phyloP scores from a whole-genome alignment of 2,888 invertebrate species.

The Alloscopus bannaensis region DNA sequence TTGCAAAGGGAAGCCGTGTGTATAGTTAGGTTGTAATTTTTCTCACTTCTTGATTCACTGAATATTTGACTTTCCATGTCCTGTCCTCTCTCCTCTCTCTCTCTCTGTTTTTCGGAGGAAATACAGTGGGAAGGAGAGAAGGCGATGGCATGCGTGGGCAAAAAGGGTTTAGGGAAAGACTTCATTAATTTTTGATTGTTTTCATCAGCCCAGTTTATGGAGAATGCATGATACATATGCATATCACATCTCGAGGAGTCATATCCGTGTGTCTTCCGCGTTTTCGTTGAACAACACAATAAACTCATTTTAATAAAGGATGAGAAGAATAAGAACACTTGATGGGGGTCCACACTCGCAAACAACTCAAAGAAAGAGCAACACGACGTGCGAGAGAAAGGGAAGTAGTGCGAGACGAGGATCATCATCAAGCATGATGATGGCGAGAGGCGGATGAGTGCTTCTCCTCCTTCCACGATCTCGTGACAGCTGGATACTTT shows the following conservation, averaged over 20 bases:
- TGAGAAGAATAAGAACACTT: not conserved
- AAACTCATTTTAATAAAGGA: not conserved
- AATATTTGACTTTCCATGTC: not conserved
- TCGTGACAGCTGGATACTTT: too few species aligned
- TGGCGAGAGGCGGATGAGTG: too few species aligned
- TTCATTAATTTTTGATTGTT: not conserved
- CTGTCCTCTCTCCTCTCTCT: too few species aligned
- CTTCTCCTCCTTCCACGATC: too few species aligned
- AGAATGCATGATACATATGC: not conserved
- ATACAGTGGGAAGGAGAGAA: not conserved
- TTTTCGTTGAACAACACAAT: not conserved
- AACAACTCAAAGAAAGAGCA: too few species aligned
- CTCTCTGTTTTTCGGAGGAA: too few species aligned
- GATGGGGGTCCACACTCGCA: too few species aligned
- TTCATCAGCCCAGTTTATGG: not conserved
- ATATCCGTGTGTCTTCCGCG: not conserved
- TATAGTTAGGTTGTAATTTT: not conserved
- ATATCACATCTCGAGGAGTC: not conserved
- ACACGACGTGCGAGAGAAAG: too few species aligned
- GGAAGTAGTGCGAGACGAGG: too few species aligned
- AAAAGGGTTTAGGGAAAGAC: not conserved
- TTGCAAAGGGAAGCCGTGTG: too few species aligned
- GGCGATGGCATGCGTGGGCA: not conserved
- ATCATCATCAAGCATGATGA: too few species aligned
- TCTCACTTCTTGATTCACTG: not conserved